Evolutionary conservation across 92 coral and sea anemone species (phyloP).

Genomic region (Pocillopora grandis): DNA sequence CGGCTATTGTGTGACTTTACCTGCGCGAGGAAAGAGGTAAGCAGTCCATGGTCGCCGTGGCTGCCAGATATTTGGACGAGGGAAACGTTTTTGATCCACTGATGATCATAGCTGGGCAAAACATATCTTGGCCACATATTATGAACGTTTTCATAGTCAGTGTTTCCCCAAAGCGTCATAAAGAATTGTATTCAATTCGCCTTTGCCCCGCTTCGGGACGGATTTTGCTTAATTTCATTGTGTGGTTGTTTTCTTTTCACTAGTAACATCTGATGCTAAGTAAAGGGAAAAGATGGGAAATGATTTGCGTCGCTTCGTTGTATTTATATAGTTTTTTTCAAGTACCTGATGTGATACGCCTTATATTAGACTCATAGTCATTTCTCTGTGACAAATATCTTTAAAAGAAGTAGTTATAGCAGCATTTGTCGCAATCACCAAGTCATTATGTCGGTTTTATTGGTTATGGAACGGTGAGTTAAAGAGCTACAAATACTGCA

Average conservation of each 20-base stretch:
- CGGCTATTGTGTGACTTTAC: not conserved
- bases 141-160: not conserved
- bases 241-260: not conserved
- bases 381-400: slow-evolving; percentile 82
- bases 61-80: no score
- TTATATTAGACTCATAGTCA: slow-evolving; percentile 50
- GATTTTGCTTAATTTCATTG: not conserved
- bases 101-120: no score
- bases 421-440: slow-evolving; percentile 77
- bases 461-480: slow-evolving; percentile 70
- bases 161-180: not conserved
- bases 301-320: slow-evolving; percentile 35
- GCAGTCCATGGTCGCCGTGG: no score
- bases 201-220: no score
- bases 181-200: not conserved
- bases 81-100: no score
- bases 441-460: slow-evolving; percentile 78
- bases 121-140: not conserved
- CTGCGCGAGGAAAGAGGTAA: no score
- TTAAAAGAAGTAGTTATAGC: slow-evolving; percentile 78
- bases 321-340: slow-evolving; percentile 28
- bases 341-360: slow-evolving; percentile 41
- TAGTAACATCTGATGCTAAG: not conserved
- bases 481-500: slow-evolving; percentile 35
- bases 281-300: slow-evolving; percentile 3